Percentiles rank a stretch among this genome's conserved stretches.
phyloP scores from a whole-genome alignment of 2,113 vertebrate species.

The Argyrosomus japonicus region DNA sequence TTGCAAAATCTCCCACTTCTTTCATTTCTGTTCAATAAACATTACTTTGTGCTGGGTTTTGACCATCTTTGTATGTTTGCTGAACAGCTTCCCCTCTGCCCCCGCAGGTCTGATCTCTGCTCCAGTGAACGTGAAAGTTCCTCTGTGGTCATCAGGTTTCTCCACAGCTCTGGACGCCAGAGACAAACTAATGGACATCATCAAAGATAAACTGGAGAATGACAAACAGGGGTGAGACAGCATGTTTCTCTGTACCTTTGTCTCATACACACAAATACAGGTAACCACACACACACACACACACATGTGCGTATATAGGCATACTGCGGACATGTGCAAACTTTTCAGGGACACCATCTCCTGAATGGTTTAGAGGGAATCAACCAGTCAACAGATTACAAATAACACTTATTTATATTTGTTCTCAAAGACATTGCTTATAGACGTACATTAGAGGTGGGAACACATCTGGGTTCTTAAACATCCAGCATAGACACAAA shows the following conservation, averaged over 20 bases:
- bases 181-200: slow-evolving; percentile 78
- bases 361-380: no score
- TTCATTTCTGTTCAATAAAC: background rate
- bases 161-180: slow-evolving; percentile 75
- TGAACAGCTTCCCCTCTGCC: background rate
- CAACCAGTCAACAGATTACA: no score
- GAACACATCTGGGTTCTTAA: background rate
- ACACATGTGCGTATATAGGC: background rate
- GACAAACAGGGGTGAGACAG: slow-evolving; percentile 72
- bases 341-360: no score
- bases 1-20: slow-evolving; percentile 38
- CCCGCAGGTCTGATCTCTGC: slow-evolving; percentile 79
- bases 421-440: background rate
- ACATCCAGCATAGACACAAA: background rate
- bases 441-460: background rate
- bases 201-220: slow-evolving; percentile 76
- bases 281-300: background rate
- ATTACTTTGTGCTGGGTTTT: background rate
- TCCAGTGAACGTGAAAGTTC: slow-evolving; percentile 76
- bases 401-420: no score
- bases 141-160: slow-evolving; percentile 79
- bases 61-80: background rate
- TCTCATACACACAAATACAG: background rate
- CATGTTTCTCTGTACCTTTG: background rate
- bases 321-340: no score